These are phyloP conservation scores for Heptranchias perlo DNA, from an alignment of 2,113 vertebrate genomes.

Conservation along the genomic window DNA sequence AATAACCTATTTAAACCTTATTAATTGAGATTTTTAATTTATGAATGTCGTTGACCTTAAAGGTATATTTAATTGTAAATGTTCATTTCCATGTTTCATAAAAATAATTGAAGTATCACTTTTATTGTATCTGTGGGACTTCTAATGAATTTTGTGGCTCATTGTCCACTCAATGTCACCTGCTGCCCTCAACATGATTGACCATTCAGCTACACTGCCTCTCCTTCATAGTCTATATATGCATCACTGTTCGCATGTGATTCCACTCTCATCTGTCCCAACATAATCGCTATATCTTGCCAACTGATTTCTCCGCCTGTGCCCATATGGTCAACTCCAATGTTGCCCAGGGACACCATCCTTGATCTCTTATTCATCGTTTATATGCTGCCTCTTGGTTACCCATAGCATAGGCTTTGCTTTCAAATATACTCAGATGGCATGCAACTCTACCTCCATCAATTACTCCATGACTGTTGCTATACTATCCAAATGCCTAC, in stretches of 20 bases:
- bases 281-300: not conserved
- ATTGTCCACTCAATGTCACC: not conserved
- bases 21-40: not conserved
- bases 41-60: not conserved
- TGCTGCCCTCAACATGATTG: not conserved
- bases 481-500: too few species aligned
- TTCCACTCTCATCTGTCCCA: not conserved
- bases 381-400: too few species aligned
- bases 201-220: not conserved
- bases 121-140: too few species aligned
- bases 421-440: too few species aligned
- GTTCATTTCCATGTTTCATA: not conserved
- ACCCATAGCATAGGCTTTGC: too few species aligned
- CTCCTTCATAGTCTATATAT: too few species aligned
- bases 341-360: too few species aligned
- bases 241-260: not conserved
- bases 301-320: not conserved
- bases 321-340: too few species aligned
- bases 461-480: too few species aligned
- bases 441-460: too few species aligned
- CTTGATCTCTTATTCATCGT: too few species aligned
- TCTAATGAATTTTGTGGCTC: not conserved
- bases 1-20: too few species aligned
- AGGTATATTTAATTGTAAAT: not conserved
- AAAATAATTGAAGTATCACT: not conserved